A percentile compares a stretch with the other conserved stretches of the same genome.
phyloP scores from a whole-genome alignment of 2,888 invertebrate genomes.

The Tetragnatha montana region DNA sequence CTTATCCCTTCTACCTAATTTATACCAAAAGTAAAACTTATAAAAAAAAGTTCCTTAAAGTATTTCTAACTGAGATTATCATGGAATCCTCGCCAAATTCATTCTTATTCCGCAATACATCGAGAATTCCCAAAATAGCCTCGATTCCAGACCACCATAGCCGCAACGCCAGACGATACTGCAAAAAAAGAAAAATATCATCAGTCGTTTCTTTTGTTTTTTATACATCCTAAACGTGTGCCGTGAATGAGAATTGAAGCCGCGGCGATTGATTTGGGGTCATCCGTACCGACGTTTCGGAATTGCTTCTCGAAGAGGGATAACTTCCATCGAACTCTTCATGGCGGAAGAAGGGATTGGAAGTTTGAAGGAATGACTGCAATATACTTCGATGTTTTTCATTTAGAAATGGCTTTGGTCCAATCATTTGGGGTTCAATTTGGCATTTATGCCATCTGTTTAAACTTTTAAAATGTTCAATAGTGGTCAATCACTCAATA shows the following conservation, averaged over 20 bases:
- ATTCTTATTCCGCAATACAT: slow-evolving; percentile 11
- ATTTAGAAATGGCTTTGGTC: too few species aligned
- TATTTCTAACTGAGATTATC: too few species aligned
- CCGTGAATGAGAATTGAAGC: not conserved
- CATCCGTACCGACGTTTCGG: not conserved
- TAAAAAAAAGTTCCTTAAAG: too few species aligned
- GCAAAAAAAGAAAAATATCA: not conserved
- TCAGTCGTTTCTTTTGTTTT: slow-evolving; percentile 2
- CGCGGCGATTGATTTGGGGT: not conserved
- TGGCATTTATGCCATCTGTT: too few species aligned
- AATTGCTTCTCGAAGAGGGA: slow-evolving; percentile 3
- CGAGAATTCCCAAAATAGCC: slow-evolving; percentile 10
- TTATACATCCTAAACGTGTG: not conserved
- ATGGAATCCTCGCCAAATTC: not conserved
- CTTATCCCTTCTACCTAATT: too few species aligned
- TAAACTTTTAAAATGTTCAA: too few species aligned
- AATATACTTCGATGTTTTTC: too few species aligned
- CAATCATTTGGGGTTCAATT: too few species aligned
- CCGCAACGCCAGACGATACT: not conserved
- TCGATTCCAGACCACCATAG: not conserved
- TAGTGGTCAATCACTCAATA: too few species aligned
- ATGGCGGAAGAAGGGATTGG: too few species aligned
- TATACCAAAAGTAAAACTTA: too few species aligned
- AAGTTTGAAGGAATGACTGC: not conserved
- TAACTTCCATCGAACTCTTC: not conserved